A percentile compares a stretch with the other conserved stretches of the same genome.
Conservation (phyloP, 1,140 invertebrate species). For the Odontomachus brunneus region DNA sequence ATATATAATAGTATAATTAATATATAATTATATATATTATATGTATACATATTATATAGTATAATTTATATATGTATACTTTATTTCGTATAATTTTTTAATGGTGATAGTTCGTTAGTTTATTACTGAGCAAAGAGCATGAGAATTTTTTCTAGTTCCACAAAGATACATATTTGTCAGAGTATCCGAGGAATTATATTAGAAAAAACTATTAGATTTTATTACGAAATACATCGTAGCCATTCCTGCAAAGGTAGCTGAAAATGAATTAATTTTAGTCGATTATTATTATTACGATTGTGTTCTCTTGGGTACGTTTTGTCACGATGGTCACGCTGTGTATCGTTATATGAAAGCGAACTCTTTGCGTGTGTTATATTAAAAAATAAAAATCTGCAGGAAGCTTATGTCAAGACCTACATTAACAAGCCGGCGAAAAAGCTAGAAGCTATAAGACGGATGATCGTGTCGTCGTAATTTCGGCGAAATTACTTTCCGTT, state of each 20-base stretch:
- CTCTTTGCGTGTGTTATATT: background rate
- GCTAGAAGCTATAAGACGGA: background rate
- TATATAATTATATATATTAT: too few relatives aligned
- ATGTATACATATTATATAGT: too few relatives aligned
- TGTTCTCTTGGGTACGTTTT: constrained; percentile 26
- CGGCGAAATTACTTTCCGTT: background rate
- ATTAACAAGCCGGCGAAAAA: constrained; percentile 13
- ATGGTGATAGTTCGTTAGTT: background rate
- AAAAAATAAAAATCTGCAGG: background rate
- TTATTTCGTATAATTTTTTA: background rate
- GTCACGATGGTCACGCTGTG: background rate
- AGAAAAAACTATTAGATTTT: constrained; percentile 44
- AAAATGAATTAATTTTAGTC: constrained; percentile 65
- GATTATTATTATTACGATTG: constrained; percentile 54
- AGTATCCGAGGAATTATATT: constrained; percentile 31
- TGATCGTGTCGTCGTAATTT: constrained; percentile 29
- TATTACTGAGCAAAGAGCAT: background rate
- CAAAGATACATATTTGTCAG: constrained; percentile 22
- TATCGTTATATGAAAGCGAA: constrained; percentile 39
- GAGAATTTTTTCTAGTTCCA: background rate
- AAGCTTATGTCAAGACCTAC: too few relatives aligned
- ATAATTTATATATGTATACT: background rate
- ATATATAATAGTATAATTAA: too few relatives aligned
- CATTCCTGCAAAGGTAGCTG: constrained; percentile 70
- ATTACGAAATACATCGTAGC: constrained; percentile 61